Percentiles rank a stretch among this genome's conserved stretches.
phyloP scores from a whole-genome alignment of 2,113 vertebrate genomes.

The Marcusenius ussheri region DNA sequence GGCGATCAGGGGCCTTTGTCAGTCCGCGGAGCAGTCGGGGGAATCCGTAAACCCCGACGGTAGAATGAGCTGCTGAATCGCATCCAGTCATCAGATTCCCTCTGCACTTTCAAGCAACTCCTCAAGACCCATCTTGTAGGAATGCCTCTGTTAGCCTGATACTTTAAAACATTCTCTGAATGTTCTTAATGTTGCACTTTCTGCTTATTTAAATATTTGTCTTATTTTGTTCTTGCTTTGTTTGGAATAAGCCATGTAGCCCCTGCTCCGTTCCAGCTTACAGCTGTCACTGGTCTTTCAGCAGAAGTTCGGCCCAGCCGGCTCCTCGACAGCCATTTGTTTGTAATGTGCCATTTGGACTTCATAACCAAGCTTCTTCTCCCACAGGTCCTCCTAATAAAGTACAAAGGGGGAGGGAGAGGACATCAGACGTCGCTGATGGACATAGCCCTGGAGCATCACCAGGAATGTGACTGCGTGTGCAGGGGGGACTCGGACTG shows the following conservation, averaged over 20 bases:
- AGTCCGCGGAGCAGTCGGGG: background rate
- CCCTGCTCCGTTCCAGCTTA: background rate
- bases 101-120: background rate
- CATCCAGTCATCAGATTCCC: background rate
- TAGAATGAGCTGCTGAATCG: background rate
- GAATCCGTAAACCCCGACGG: background rate
- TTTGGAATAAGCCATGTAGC: background rate
- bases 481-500: slow-evolving; percentile 80
- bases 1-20: background rate
- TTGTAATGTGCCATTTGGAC: background rate
- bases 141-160: background rate
- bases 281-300: background rate
- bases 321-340: background rate
- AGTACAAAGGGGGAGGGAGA: slow-evolving; percentile 70
- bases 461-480: slow-evolving; percentile 87
- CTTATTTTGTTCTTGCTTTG: background rate
- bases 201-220: background rate
- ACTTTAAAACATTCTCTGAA: background rate
- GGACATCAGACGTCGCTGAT: slow-evolving; percentile 86
- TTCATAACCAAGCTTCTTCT: background rate
- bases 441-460: slow-evolving; percentile 88
- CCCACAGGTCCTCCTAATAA: slow-evolving; percentile 82
- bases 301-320: background rate
- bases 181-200: background rate
- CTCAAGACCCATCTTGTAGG: background rate